Evolutionary conservation across 2,888 invertebrate species (phyloP), one percentile per base, ranked within the genome.

Genomic region (Dichetophora obliterata): DNA sequence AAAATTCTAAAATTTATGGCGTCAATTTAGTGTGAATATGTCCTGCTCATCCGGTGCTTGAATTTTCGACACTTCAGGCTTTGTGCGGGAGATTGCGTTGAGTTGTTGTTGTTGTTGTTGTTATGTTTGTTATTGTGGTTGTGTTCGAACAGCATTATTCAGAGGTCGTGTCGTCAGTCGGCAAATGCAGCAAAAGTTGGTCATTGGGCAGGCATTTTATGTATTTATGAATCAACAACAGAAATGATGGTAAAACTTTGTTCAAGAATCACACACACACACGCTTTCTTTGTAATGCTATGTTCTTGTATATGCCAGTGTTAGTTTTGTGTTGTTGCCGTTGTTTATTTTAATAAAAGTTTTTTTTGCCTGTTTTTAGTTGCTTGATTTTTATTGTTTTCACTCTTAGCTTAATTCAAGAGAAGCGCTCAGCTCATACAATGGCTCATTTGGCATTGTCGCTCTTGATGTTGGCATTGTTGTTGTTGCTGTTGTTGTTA

Each of bases 401-500:
- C 14, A 48, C 61, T 69, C 48, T 61, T 63, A n/a, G 63, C 63
- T 75, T 63, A 66, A 74, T 66, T 70, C 76, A 54, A 76, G 71
- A 24, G 54, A n/a, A 6, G 52, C 27, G 59, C n/a, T 31, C 34
- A 5, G 9, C n/a, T 16, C 5, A 43, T 27, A 78, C 66, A 78
- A 75, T 73, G 75, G 73, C 72, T 78, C 78, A 78, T 78, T 78
- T 78, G 76, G 72, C 73, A 69, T 79, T 81, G 74, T 76, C 72
- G 63, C 31, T 31, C 31, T 31, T 27, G 16, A 4, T 63, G 63
- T 34, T n/a, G n/a, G n/a, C n/a, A n/a, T n/a, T 63, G 11, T 31
- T 63, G 4, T 16, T 31, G 34, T 5, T 34, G 24, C 16, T 37
- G 43, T 54, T 59, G 24, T 43, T 31, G 24, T 61, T 31, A 14